Conservation (phyloP, 2,888 invertebrate species). For the Colletes collaris region DNA sequence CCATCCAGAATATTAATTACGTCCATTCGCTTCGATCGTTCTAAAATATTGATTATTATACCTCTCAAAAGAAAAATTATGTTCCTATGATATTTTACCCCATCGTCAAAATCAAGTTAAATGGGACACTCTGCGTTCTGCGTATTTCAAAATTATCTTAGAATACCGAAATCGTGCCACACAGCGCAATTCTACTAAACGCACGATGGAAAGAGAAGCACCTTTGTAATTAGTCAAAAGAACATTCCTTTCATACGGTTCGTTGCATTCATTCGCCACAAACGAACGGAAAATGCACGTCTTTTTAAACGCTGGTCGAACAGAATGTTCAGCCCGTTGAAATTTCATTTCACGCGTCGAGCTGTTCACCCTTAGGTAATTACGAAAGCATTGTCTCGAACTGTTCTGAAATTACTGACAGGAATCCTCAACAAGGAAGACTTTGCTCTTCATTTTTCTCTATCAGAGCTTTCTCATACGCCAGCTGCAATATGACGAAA, state of each 20-base stretch:
- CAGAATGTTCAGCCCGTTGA: constrained; percentile 31
- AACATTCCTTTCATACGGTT: not conserved
- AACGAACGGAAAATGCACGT: constrained; percentile 19
- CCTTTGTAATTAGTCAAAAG: not conserved
- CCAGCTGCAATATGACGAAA: not conserved
- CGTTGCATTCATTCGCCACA: not conserved
- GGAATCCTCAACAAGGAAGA: constrained; percentile 11
- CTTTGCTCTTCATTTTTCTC: constrained; percentile 16
- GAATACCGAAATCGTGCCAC: too few species aligned
- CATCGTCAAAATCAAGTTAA: too few species aligned
- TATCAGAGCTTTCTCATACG: not conserved
- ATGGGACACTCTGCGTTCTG: too few species aligned
- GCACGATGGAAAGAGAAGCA: too few species aligned
- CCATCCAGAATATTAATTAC: too few species aligned
- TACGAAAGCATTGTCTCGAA: constrained; percentile 24
- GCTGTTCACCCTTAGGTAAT: constrained; percentile 25
- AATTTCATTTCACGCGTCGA: constrained; percentile 37
- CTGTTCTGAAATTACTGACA: constrained; percentile 29
- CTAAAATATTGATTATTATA: too few species aligned
- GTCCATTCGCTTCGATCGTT: too few species aligned
- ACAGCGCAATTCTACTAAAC: too few species aligned
- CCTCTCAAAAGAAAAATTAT: too few species aligned
- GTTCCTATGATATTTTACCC: too few species aligned
- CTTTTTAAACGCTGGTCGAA: constrained; percentile 57
- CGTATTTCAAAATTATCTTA: too few species aligned